phyloP scores from a whole-genome alignment of 1,140 invertebrate genomes.

The Archegozetes longisetosus region DNA sequence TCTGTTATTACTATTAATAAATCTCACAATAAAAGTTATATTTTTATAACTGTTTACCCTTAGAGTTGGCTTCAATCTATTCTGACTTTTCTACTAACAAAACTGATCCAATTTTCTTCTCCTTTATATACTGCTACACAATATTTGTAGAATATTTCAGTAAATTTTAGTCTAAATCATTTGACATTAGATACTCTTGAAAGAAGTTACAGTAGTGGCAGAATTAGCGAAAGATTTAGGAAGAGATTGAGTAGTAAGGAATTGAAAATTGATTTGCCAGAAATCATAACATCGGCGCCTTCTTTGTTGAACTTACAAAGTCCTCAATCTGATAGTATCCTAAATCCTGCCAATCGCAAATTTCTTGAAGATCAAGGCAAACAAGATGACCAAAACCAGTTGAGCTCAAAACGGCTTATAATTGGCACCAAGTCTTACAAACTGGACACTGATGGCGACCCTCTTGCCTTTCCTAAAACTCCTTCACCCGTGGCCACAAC shows the following conservation, averaged over 20 bases:
- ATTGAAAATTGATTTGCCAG: background rate
- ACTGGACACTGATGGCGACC: background rate
- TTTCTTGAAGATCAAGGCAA: conserved; percentile 35
- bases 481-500: background rate
- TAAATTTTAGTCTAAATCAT: too few species aligned
- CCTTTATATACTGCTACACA: too few species aligned
- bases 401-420: conserved; percentile 2
- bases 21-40: background rate
- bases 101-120: background rate
- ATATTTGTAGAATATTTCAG: too few species aligned
- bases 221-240: background rate
- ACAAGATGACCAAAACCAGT: conserved; percentile 22
- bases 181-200: background rate
- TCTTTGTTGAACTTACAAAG: background rate
- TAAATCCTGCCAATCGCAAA: conserved; percentile 37
- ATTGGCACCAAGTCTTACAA: conserved; percentile 7
- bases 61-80: background rate
- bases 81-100: background rate
- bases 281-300: background rate
- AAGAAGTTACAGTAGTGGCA: background rate
- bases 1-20: too few species aligned
- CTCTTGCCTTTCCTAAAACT: conserved; percentile 4
- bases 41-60: too few species aligned
- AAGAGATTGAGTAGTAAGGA: background rate
- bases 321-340: conserved; percentile 25